phyloP scores from a whole-genome alignment of 2,888 invertebrate species.

The Mythimna ferrago region DNA sequence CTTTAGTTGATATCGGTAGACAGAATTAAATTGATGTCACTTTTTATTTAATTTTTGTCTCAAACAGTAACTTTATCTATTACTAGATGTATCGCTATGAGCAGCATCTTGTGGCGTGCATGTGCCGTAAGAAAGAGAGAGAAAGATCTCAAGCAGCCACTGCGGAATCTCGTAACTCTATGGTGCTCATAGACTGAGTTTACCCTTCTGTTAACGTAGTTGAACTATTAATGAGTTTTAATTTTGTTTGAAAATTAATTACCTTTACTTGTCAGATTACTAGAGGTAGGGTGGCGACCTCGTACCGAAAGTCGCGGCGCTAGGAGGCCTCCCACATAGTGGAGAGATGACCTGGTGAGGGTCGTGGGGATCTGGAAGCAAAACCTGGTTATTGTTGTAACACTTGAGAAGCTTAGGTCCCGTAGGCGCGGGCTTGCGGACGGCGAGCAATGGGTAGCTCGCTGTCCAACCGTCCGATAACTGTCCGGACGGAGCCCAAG shows the following conservation, averaged over 20 bases:
- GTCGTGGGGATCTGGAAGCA: background rate
- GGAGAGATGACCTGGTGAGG: background rate
- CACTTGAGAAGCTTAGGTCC: background rate
- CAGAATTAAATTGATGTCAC: too few species aligned
- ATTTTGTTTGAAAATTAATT: conserved; percentile 33
- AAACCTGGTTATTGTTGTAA: background rate
- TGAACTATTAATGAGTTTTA: conserved; percentile 47
- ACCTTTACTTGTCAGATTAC: background rate
- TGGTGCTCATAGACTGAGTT: conserved; percentile 14
- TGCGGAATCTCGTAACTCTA: background rate
- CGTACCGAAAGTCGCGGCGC: background rate
- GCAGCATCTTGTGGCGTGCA: too few species aligned
- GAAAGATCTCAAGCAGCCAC: background rate
- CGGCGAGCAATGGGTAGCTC: too few species aligned
- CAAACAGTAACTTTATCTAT: too few species aligned
- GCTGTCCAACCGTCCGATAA: too few species aligned
- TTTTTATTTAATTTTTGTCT: too few species aligned
- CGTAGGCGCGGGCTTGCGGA: too few species aligned
- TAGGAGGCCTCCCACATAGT: background rate
- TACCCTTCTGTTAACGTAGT: conserved; percentile 8
- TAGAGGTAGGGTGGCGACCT: background rate
- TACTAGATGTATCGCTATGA: too few species aligned
- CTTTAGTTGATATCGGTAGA: too few species aligned
- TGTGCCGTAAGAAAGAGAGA: too few species aligned
- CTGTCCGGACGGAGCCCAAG: too few species aligned